Percentiles rank a stretch among this genome's conserved stretches.
Evolutionary conservation across 2,797 vertebrate species (phyloP).

Genomic region (Anguilla megastoma): DNA sequence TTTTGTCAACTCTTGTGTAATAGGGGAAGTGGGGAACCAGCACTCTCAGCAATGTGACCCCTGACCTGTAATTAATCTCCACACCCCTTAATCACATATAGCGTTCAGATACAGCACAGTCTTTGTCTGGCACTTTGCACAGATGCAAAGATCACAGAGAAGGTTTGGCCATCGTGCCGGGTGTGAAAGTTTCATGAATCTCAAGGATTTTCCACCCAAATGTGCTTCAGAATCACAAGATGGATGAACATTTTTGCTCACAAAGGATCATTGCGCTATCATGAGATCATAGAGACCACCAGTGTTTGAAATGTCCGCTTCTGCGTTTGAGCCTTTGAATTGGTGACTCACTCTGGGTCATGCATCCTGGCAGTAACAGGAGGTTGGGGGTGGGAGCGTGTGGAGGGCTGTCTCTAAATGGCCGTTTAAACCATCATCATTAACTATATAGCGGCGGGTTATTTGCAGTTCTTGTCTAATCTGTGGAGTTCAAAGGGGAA

Average conservation of each 20-base stretch:
- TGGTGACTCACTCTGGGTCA: not conserved
- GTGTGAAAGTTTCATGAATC: not conserved
- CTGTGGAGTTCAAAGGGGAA: not conserved
- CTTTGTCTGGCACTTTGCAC: slow-evolving; percentile 40
- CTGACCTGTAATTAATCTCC: slow-evolving; percentile 51
- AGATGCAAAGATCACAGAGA: slow-evolving; percentile 12
- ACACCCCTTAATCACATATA: slow-evolving; percentile 45
- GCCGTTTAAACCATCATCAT: slow-evolving; percentile 10
- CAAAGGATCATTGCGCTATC: not conserved
- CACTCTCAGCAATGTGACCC: slow-evolving; percentile 55
- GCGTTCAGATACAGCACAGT: slow-evolving; percentile 54
- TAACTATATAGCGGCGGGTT: not conserved
- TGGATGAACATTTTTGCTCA: not conserved
- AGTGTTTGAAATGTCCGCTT: not conserved
- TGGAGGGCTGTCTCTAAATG: not conserved
- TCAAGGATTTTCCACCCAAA: not conserved
- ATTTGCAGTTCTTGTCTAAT: not conserved
- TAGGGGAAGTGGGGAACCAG: slow-evolving; percentile 41
- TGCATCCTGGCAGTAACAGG: not conserved
- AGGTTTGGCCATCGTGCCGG: not conserved
- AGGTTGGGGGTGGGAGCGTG: not conserved
- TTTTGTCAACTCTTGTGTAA: slow-evolving; percentile 52
- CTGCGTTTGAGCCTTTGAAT: not conserved
- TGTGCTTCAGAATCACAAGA: not conserved
- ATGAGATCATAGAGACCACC: not conserved